phyloP scores from a whole-genome alignment of 1,140 invertebrate genomes.

The Drosophila azteca region DNA sequence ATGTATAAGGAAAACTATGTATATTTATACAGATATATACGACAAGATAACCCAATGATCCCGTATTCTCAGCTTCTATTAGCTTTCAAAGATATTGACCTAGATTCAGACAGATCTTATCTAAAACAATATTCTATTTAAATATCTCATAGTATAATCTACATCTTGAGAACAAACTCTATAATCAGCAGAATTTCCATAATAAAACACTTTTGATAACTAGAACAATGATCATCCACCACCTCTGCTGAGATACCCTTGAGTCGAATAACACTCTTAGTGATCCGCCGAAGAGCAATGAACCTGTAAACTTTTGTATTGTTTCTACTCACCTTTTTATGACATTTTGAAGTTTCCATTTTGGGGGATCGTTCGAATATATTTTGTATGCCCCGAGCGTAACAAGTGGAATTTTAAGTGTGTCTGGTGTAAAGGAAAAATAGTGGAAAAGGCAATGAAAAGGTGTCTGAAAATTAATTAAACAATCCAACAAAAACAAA shows the following conservation, averaged over 20 bases:
- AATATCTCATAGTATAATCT: neutral
- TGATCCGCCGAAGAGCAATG: slow-evolving; percentile 42
- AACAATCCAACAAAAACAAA: slow-evolving; percentile 12
- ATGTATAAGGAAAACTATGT: too few relatives aligned
- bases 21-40: too few relatives aligned
- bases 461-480: slow-evolving; percentile 38
- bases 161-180: too few relatives aligned
- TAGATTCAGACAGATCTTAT: neutral
- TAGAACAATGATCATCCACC: too few relatives aligned
- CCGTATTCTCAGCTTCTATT: too few relatives aligned
- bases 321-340: slow-evolving; percentile 38
- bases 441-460: slow-evolving; percentile 28
- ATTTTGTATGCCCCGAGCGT: slow-evolving; percentile 22
- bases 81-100: slow-evolving; percentile 5
- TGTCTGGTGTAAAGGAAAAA: slow-evolving; percentile 15
- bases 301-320: slow-evolving; percentile 50
- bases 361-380: slow-evolving; percentile 20
- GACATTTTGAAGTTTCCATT: slow-evolving; percentile 50
- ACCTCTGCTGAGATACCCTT: slow-evolving; percentile 4
- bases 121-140: neutral
- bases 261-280: neutral
- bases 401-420: slow-evolving; percentile 69
- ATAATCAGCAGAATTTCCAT: too few relatives aligned
- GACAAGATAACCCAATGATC: slow-evolving; percentile 2
- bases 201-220: too few relatives aligned